Conservation (phyloP, 2,888 invertebrate genomes). For the Erebia ligea region DNA sequence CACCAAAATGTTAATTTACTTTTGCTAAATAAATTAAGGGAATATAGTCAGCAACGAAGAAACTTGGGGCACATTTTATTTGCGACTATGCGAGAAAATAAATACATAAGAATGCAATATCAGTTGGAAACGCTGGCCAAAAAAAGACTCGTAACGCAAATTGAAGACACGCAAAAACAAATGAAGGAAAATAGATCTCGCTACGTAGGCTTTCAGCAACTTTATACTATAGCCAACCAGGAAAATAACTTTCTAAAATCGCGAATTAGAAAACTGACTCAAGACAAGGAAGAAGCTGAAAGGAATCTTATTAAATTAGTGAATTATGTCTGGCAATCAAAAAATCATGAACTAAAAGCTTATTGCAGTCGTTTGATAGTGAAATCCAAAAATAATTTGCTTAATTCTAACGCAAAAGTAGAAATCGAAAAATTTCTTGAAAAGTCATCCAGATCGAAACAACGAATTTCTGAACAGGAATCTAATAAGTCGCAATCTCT, state of each 20-base stretch:
- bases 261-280: slow-evolving; percentile 56
- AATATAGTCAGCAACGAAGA: slow-evolving; percentile 60
- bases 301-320: slow-evolving; percentile 61
- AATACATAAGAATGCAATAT: slow-evolving; percentile 61
- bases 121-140: slow-evolving; percentile 63
- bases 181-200: slow-evolving; percentile 62
- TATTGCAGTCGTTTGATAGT: slow-evolving; percentile 68
- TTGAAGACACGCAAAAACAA: slow-evolving; percentile 60
- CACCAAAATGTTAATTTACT: slow-evolving; percentile 47
- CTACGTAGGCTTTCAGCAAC: slow-evolving; percentile 65
- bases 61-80: slow-evolving; percentile 60
- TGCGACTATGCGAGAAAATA: slow-evolving; percentile 66
- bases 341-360: slow-evolving; percentile 60
- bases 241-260: slow-evolving; percentile 68
- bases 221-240: slow-evolving; percentile 65
- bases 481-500: neutral
- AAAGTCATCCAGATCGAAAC: slow-evolving; percentile 40
- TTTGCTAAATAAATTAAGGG: slow-evolving; percentile 61
- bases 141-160: slow-evolving; percentile 57
- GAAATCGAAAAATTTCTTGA: slow-evolving; percentile 63
- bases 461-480: neutral
- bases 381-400: slow-evolving; percentile 58
- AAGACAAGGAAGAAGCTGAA: slow-evolving; percentile 62
- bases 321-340: slow-evolving; percentile 63
- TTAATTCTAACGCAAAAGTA: slow-evolving; percentile 58